phyloP scores from a whole-genome alignment of 2,888 invertebrate species.

The Machimus rusticus region DNA sequence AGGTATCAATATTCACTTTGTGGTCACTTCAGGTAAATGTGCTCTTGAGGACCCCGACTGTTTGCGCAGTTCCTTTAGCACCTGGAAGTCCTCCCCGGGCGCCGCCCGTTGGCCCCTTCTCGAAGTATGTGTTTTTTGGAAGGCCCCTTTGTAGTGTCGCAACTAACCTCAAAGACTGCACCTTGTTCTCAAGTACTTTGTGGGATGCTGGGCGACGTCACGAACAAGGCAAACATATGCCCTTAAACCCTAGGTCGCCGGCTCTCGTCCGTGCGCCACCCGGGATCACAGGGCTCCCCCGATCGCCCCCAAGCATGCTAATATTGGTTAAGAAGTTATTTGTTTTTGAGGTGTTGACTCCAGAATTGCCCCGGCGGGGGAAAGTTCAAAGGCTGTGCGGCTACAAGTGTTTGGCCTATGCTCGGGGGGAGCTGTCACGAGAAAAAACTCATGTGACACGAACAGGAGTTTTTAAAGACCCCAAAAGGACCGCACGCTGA shows the following conservation, averaged over 20 bases:
- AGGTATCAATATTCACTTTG: slow-evolving; percentile 45
- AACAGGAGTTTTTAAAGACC: not conserved
- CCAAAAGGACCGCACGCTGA: not conserved
- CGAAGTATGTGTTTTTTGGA: slow-evolving; percentile 8
- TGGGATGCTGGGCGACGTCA: not conserved
- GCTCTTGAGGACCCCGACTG: not conserved
- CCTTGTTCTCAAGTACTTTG: slow-evolving; percentile 24
- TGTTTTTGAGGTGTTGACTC: slow-evolving; percentile 18
- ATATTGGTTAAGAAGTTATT: slow-evolving; percentile 12
- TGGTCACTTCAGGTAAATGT: slow-evolving; percentile 34
- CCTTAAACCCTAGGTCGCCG: not conserved
- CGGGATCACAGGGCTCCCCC: not conserved
- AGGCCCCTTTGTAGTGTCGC: not conserved
- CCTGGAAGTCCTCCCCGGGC: not conserved
- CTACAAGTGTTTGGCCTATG: slow-evolving; percentile 7
- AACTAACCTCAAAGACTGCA: slow-evolving; percentile 29
- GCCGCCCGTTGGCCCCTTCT: not conserved
- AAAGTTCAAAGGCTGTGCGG: not conserved
- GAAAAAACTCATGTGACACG: not conserved
- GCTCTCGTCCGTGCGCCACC: not conserved
- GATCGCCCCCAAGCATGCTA: slow-evolving; percentile 20
- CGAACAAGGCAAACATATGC: slow-evolving; percentile 15
- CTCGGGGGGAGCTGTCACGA: not conserved
- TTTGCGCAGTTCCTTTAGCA: not conserved
- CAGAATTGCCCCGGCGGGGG: not conserved